Evolutionary conservation across 2,113 vertebrate genomes (phyloP), one percentile per base, ranked within the genome.

Genomic region (Psittacula cyanocephala): DNA sequence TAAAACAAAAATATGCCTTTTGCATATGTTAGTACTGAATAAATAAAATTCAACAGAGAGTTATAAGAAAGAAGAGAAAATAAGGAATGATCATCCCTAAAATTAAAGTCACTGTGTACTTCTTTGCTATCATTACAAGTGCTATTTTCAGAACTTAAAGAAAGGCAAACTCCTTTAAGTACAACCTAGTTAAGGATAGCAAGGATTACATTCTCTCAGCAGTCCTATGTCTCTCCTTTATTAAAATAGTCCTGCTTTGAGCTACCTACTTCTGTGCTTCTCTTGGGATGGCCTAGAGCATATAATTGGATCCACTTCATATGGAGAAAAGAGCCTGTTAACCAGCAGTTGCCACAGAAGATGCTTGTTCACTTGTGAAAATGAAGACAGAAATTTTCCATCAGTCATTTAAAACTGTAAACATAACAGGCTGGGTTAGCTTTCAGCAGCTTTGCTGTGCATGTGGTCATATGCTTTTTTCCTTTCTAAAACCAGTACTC

Each of bases 401-500:
- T 68, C 68, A 82, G 90, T 87, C 81, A 89, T 94, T 94, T 86
- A 72, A 91, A 84, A 67, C 37, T 22, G 88, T 50, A 63, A 93
- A 93, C 87, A 53, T 37, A 91, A 81, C 72, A 72, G 62, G 15
- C 14, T 74, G 71, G 27, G 29, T 53, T 69, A 79, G 59, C 64
- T 17, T 46, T 75, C 50, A 64, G 57, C n/a, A 41, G 37, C 50
- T 89, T 88, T 71, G 60, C 81, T 78, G 28, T 8, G 31, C 53
- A 27, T 60, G 60, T 72, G 68, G 81, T 87, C 84, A 67, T 24
- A 86, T 1, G 4, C 7, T 86, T 52, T 91, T 37, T 81, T 75
- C 59, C 60, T 88, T 94, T 96, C 81, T 89, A 89, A 95, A 86
- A 53, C 65, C 78, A 81, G 35, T 68, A 50, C 22, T 91, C 74